Percentiles rank a stretch among this genome's conserved stretches.
These are phyloP conservation scores for Prenolepis imparis DNA, from an alignment of 2,888 invertebrate species.

Conservation along the genomic window DNA sequence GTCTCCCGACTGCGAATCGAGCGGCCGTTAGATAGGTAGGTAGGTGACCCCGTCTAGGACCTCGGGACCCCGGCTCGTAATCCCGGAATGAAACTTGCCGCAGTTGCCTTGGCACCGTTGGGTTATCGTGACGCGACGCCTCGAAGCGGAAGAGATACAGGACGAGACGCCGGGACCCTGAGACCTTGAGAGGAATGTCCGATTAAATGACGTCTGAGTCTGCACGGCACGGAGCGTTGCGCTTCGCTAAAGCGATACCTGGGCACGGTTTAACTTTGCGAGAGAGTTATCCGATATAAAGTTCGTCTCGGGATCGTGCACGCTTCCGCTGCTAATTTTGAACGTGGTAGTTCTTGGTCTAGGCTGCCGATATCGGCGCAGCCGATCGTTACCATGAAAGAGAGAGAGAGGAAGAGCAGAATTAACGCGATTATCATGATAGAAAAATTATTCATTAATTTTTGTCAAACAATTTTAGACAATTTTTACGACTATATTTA, in stretches of 20 bases:
- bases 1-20: slow-evolving; percentile 65
- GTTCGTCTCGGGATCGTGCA: slow-evolving; percentile 19
- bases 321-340: slow-evolving; percentile 46
- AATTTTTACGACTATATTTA: background rate
- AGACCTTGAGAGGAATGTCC: slow-evolving; percentile 75
- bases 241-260: slow-evolving; percentile 41
- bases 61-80: slow-evolving; percentile 69
- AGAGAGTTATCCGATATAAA: slow-evolving; percentile 49
- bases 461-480: background rate
- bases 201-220: slow-evolving; percentile 73
- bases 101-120: slow-evolving; percentile 73
- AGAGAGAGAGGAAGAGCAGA: background rate
- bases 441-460: background rate
- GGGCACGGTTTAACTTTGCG: slow-evolving; percentile 47
- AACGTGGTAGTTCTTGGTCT: slow-evolving; percentile 22
- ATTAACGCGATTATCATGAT: background rate
- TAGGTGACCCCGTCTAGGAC: slow-evolving; percentile 25
- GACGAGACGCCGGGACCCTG: slow-evolving; percentile 67
- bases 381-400: background rate
- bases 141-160: slow-evolving; percentile 82
- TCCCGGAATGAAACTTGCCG: slow-evolving; percentile 81
- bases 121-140: slow-evolving; percentile 79
- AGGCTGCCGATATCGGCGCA: background rate
- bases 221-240: slow-evolving; percentile 23
- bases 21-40: slow-evolving; percentile 42